These are phyloP conservation scores for Takifugu ocellatus DNA, from an alignment of 2,797 vertebrate genomes.

Conservation along the genomic window DNA sequence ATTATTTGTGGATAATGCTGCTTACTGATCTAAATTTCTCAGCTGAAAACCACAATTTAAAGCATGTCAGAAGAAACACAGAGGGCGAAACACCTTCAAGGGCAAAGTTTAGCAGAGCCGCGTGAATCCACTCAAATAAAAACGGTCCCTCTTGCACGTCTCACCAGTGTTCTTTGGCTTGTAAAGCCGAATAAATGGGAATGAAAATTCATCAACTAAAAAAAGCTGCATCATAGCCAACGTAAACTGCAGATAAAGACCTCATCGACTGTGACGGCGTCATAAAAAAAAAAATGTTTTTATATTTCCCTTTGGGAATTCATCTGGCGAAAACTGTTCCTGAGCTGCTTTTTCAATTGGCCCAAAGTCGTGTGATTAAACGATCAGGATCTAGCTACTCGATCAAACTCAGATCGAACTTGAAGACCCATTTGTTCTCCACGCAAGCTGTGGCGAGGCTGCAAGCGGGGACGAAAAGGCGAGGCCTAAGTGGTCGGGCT, in stretches of 20 bases:
- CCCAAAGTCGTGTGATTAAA: background rate
- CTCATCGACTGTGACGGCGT: constrained; percentile 25
- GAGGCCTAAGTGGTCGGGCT: constrained; percentile 27
- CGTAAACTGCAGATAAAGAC: constrained; percentile 40
- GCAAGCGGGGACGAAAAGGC: constrained; percentile 6
- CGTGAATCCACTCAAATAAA: constrained; percentile 18
- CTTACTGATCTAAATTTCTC: constrained; percentile 13
- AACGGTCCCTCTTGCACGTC: constrained; percentile 40
- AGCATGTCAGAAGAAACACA: constrained; percentile 19
- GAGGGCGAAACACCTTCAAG: constrained; percentile 9
- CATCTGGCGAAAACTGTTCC: too few relatives aligned
- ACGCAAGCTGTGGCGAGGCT: constrained; percentile 46
- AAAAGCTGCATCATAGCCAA: constrained; percentile 42
- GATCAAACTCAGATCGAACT: background rate
- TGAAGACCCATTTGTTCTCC: constrained; percentile 10
- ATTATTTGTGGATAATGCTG: constrained; percentile 2
- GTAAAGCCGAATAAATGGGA: constrained; percentile 46
- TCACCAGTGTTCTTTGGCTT: constrained; percentile 37
- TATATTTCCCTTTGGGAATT: background rate
- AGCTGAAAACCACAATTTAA: background rate
- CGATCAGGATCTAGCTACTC: background rate
- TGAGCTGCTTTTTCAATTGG: too few relatives aligned
- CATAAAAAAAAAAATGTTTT: background rate
- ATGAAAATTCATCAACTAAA: constrained; percentile 49
- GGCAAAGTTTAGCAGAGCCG: constrained; percentile 17